A percentile compares a stretch with the other conserved stretches of the same genome.
Evolutionary conservation across 2,113 vertebrate genomes (phyloP).

Genomic region (Syngnathus typhle): DNA sequence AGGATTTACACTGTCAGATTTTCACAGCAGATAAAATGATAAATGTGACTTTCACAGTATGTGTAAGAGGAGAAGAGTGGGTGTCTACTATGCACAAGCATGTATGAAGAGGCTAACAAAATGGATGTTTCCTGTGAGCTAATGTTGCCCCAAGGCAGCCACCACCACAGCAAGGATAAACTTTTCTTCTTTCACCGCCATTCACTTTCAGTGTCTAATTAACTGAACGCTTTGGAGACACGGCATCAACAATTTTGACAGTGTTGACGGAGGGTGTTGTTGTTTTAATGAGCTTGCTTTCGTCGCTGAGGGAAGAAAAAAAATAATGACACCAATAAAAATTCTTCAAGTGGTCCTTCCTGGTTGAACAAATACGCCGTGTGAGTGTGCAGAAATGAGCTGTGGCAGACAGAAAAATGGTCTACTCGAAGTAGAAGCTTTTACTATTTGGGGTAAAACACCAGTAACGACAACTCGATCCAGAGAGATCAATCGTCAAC

Average conservation of each 20-base stretch:
- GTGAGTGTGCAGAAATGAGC: too few relatives aligned
- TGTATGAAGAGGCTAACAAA: neutral
- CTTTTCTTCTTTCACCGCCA: neutral
- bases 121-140: neutral
- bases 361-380: too few relatives aligned
- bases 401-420: neutral
- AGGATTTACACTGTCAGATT: too few relatives aligned
- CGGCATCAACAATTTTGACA: constrained; percentile 8
- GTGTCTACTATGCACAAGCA: neutral
- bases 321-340: neutral
- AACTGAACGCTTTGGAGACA: neutral
- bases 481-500: neutral
- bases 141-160: neutral
- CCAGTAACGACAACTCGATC: constrained; percentile 1
- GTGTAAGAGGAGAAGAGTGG: neutral
- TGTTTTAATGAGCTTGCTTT: constrained; percentile 19
- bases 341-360: neutral
- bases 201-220: constrained; percentile 5
- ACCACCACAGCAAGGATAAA: neutral
- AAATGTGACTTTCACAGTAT: neutral
- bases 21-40: too few relatives aligned
- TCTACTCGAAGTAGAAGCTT: neutral
- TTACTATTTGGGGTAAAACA: constrained; percentile 1
- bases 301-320: neutral
- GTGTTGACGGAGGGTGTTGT: constrained; percentile 18